Percentiles rank a stretch among this genome's conserved stretches.
These are phyloP conservation scores for Leucophenga maculata DNA, from an alignment of 2,888 invertebrate species.

Conservation along the genomic window DNA sequence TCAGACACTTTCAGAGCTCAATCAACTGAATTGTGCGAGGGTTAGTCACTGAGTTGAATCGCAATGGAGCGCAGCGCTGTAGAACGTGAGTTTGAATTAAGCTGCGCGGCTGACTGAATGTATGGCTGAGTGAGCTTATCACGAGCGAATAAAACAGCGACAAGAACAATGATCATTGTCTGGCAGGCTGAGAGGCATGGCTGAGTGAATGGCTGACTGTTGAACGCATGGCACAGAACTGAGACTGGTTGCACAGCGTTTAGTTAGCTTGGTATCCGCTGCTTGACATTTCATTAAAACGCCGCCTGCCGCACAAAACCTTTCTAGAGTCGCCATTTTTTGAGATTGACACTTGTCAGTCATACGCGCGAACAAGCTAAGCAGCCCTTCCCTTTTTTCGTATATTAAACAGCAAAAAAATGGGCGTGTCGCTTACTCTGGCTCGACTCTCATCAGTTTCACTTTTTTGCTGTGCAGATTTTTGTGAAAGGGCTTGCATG, in stretches of 20 bases:
- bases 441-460: too few species aligned
- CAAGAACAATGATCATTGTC: conserved; percentile 4
- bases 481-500: background rate
- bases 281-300: conserved; percentile 25
- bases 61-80: background rate
- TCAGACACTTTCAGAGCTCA: conserved; percentile 10
- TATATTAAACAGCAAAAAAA: background rate
- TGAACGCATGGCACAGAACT: background rate
- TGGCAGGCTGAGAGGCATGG: background rate
- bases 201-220: background rate
- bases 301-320: background rate
- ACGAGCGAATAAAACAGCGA: conserved; percentile 1
- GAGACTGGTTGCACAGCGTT: too few species aligned
- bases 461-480: too few species aligned
- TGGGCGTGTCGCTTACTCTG: background rate
- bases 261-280: background rate
- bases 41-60: conserved; percentile 3
- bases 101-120: background rate
- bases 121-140: background rate
- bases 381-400: background rate
- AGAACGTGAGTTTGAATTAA: conserved; percentile 12
- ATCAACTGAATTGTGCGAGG: conserved; percentile 3
- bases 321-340: conserved; percentile 13
- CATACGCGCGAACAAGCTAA: conserved; percentile 18
- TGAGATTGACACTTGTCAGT: conserved; percentile 24